These are phyloP conservation scores for Rana temporaria DNA, from an alignment of 2,113 vertebrate genomes.

Conservation along the genomic window DNA sequence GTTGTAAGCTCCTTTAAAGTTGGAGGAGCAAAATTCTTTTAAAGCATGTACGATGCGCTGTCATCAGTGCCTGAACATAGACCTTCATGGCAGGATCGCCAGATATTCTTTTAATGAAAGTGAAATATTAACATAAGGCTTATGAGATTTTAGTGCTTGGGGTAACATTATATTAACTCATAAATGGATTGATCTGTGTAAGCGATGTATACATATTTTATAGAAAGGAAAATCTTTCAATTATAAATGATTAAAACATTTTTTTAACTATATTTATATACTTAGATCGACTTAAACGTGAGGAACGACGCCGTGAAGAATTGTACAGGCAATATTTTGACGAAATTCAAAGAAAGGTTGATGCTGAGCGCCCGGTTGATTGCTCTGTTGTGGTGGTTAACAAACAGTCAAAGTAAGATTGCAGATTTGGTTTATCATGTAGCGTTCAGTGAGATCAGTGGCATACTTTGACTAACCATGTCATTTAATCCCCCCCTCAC, in stretches of 20 bases:
- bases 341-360: constrained; percentile 92
- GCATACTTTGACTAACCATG: not conserved
- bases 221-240: not conserved
- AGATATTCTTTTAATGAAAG: too few species aligned
- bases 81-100: too few species aligned
- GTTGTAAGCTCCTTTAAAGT: too few species aligned
- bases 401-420: constrained; percentile 93
- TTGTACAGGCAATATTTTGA: constrained; percentile 95
- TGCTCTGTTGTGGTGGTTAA: constrained; percentile 98
- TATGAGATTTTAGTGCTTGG: too few species aligned
- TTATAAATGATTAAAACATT: too few species aligned
- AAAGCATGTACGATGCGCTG: too few species aligned
- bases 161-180: too few species aligned
- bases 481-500: not conserved
- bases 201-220: not conserved
- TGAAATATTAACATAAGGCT: too few species aligned
- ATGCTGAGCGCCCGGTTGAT: constrained; percentile 91
- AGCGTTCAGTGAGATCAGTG: not conserved
- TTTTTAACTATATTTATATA: not conserved
- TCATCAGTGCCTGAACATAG: too few species aligned
- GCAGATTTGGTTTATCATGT: not conserved
- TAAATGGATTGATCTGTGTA: too few species aligned
- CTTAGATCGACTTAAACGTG: constrained; percentile 82
- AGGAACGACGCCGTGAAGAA: constrained; percentile 90
- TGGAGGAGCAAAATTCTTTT: too few species aligned